Percentiles rank a stretch among this genome's conserved stretches.
phyloP scores from a whole-genome alignment of 2,113 vertebrate genomes.

The Mesembrinibis cayennensis region DNA sequence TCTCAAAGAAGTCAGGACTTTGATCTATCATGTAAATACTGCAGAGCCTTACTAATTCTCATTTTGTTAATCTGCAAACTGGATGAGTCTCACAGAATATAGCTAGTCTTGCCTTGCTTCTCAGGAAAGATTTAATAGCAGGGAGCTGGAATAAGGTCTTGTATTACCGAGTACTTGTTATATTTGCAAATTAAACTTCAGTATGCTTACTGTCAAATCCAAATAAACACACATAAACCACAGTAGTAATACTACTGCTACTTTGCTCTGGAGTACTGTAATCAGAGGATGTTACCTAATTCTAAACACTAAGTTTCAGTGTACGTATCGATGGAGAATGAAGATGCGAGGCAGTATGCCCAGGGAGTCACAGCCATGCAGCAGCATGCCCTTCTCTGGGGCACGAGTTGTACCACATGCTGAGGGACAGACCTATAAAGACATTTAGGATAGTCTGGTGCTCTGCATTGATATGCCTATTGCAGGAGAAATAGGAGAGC shows the following conservation, averaged over 20 bases:
- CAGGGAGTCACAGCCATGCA: not conserved
- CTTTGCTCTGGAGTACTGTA: not conserved
- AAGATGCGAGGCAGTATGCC: not conserved
- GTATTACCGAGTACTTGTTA: not conserved
- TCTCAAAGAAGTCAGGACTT: constrained; percentile 35
- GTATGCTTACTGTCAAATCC: not conserved
- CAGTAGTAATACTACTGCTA: not conserved
- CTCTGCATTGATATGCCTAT: rapidly evolving
- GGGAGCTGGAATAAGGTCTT: not conserved
- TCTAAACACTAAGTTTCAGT: not conserved
- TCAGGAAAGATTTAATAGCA: not conserved
- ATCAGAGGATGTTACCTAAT: not conserved
- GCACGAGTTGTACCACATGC: not conserved
- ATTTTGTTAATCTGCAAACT: constrained; percentile 61
- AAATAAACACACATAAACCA: constrained; percentile 6
- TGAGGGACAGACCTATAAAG: not conserved
- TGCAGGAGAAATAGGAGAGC: not conserved
- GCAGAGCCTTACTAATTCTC: constrained; percentile 54
- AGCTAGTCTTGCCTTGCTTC: not conserved
- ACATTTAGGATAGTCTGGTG: not conserved
- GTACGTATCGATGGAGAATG: rapidly evolving
- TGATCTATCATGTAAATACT: constrained; percentile 58
- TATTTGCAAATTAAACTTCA: constrained; percentile 2
- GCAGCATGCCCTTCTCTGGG: not conserved
- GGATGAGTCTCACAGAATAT: constrained; percentile 1